Evolutionary conservation across 2,888 invertebrate genomes (phyloP), one percentile per base, ranked within the genome.

Genomic region (Limnephilus auricula): DNA sequence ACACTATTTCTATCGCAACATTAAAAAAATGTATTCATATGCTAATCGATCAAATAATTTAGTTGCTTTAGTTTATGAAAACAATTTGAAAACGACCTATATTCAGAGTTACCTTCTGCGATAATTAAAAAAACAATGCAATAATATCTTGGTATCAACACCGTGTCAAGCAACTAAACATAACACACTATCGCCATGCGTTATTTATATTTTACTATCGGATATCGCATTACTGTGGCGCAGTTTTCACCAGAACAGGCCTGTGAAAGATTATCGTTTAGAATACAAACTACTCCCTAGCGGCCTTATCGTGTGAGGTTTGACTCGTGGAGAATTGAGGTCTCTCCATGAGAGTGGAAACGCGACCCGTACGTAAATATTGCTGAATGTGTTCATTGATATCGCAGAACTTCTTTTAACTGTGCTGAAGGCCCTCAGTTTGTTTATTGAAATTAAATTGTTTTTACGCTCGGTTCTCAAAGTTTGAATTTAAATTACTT

Each of bases 371-470:
- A 65, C 25, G 25, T 65, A 65, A 65, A 65, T 30, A 86, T 86
- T 86, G 50, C 40, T 86, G 65, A 86, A 86, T 50, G 86, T 65
- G 13, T 65, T 65, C 86, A 86, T 86, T 86, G 86, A 50, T 34
- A 86, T 18, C 15, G 15, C 13, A 86, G 86, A 86, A 65, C 18
- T 86, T 45, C 30, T 86, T 50, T 30, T 15, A 50, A 40, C 85
- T 32, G 18, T n/a, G 82, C 32, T 34, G 34, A 82, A 82, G 25
- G 34, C 82, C 32, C 25, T 2, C 34, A 82, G 18, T 32, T 82
- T 34, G n/a, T 82, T 31, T 82, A 82, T 82, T 82, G 32, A 34
- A 82, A 82, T 37, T 82, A 18, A 82, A 25, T 82, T 82, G 25
- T 32, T 25, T 25, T 34, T 13, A 18, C 31, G 32, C 18, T 34